These are phyloP conservation scores for Liasis olivaceus DNA, from an alignment of 2,797 vertebrate species.

Conservation along the genomic window DNA sequence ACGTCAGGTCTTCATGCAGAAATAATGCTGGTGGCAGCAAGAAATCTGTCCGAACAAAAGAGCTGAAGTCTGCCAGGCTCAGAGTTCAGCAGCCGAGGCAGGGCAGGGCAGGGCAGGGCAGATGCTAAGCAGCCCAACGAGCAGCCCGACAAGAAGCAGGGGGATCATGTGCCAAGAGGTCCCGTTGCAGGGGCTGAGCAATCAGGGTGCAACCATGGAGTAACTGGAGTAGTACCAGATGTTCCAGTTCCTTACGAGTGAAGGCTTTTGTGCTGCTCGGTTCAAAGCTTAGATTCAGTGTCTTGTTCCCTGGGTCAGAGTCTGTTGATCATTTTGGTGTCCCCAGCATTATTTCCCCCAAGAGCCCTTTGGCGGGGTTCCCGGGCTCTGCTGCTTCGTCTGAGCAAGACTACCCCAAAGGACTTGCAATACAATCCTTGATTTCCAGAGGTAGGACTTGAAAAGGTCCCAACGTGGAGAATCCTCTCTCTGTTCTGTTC, in stretches of 20 bases:
- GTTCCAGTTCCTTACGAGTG: background rate
- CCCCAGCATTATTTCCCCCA: too few relatives aligned
- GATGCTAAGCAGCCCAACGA: background rate
- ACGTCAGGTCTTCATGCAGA: background rate
- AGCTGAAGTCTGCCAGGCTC: background rate
- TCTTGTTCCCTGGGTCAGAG: too few relatives aligned
- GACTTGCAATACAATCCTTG: too few relatives aligned
- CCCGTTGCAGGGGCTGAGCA: background rate
- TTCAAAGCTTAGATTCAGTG: too few relatives aligned
- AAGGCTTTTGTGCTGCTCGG: too few relatives aligned
- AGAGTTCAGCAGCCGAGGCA: background rate
- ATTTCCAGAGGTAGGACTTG: too few relatives aligned
- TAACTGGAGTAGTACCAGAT: background rate
- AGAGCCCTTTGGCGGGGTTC: too few relatives aligned
- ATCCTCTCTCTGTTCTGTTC: too few relatives aligned
- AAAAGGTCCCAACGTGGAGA: too few relatives aligned
- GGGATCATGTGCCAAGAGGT: background rate
- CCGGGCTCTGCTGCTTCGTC: too few relatives aligned
- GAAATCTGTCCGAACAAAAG: background rate
- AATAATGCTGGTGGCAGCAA: background rate
- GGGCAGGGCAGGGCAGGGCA: background rate
- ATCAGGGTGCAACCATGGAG: background rate
- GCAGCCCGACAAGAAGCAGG: background rate
- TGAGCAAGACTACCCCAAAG: too few relatives aligned
- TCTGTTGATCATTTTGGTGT: too few relatives aligned